Base-by-base conservation (phyloP, 2,113 vertebrate species). In the Oncorhynchus clarkii region DNA sequence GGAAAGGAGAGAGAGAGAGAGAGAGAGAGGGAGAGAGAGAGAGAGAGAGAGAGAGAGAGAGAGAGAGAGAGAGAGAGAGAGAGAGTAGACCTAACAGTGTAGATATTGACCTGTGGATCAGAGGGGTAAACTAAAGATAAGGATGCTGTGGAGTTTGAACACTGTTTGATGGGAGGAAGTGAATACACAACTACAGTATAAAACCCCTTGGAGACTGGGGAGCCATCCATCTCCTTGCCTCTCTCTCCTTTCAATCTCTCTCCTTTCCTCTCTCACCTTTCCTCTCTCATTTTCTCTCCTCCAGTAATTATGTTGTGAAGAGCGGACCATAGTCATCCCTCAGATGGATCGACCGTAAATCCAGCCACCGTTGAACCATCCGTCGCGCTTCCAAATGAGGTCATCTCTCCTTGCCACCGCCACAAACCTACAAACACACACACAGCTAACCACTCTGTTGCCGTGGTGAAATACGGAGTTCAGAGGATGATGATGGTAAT, bases 321-420 rank as follows among this genome's bases (percentile, higher is more conserved):
- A 13, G 75, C 64, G 69, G 73, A 78, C 70, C 76, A 34, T 34
- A 24, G 54, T 80, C 87, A 85, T 90, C 71, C 54, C 81, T 87
- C 83, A 86, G 77, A 72, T 68, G 34, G 57, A 66, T 67, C 72
- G 57, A 80, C 81, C 70, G 84, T 90, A 89, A 90, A 90, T 90
- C 85, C 82, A 60, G 8, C 24, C 13, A 6, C 66, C 76, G 27
- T 82, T 85, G 77, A 68, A 18, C 1, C 31, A 5, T 6, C 31
- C 29, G 67, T 18, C 67, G 24, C 67, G 11, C 67, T 34, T 34
- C 31, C 79, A 82, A 91, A 92, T 90, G 85, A 93, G 86, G 80
- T 86, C 89, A 85, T 86, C 74, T 22, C 76, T 87, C 86, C 84
- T 51, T 24, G 22, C 22, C 22, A 24, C 22, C 31, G 31, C 31